Evolutionary conservation across 2,113 vertebrate species (phyloP).

Genomic region (Sturnira hondurensis): DNA sequence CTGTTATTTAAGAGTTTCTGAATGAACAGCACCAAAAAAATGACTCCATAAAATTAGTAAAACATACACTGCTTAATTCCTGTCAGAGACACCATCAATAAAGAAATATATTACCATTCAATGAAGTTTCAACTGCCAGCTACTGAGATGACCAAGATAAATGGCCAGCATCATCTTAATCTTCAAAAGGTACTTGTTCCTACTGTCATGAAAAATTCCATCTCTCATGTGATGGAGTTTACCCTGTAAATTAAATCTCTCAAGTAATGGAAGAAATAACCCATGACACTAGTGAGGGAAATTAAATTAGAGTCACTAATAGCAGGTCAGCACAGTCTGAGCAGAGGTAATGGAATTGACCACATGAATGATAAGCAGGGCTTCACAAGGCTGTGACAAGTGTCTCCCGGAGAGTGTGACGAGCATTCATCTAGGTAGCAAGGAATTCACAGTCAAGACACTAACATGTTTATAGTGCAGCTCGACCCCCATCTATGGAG

Average conservation of each 20-base stretch:
- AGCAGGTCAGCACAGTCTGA: conserved; percentile 79
- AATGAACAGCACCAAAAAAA: conserved; percentile 20
- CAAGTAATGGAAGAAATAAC: conserved; percentile 85
- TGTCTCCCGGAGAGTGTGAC: conserved; percentile 68
- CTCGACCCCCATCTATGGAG: conserved; percentile 29
- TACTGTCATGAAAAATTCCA: conserved; percentile 79
- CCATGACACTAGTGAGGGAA: conserved; percentile 81
- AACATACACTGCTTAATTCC: conserved; percentile 50
- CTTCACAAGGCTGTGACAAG: conserved; percentile 76
- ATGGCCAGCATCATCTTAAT: conserved; percentile 75
- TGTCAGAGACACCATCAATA: conserved; percentile 52
- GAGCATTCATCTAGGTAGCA: conserved; percentile 77
- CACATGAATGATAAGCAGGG: conserved; percentile 84
- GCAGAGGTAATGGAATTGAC: conserved; percentile 84
- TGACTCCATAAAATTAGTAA: conserved; percentile 52
- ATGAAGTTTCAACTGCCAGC: conserved; percentile 68
- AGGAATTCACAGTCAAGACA: conserved; percentile 79
- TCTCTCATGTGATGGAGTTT: conserved; percentile 79
- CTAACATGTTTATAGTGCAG: conserved; percentile 69
- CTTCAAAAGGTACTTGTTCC: conserved; percentile 79
- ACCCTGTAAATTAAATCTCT: conserved; percentile 84
- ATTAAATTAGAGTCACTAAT: conserved; percentile 89
- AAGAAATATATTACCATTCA: conserved; percentile 67
- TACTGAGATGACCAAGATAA: conserved; percentile 77
- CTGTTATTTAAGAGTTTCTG: conserved; percentile 37